Percentiles rank a stretch among this genome's conserved stretches.
These are phyloP conservation scores for Pseudobourletiella spinata DNA, from an alignment of 1,140 invertebrate genomes.

Conservation along the genomic window DNA sequence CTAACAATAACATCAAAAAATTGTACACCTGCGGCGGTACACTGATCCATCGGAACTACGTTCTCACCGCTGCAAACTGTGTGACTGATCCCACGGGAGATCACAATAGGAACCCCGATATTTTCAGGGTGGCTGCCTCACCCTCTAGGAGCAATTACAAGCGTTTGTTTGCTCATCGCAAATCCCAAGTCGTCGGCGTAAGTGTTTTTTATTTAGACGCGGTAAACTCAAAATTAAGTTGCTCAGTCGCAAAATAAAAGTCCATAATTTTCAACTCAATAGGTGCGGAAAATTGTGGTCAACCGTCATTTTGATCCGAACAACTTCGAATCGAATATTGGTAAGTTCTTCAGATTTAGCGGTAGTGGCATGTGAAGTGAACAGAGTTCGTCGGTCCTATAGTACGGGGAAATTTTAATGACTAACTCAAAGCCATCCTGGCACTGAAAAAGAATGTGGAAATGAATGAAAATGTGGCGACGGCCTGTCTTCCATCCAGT, in stretches of 20 bases:
- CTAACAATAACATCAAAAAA: not conserved
- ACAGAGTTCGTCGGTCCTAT: no score
- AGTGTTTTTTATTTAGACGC: no score
- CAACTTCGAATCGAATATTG: slow-evolving; percentile 1
- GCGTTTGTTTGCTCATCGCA: no score
- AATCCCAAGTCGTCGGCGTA: no score
- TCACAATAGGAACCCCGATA: not conserved
- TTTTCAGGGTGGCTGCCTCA: slow-evolving; percentile 3
- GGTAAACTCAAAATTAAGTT: no score
- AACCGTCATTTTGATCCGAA: not conserved
- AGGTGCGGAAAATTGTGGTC: not conserved
- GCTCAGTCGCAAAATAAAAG: no score
- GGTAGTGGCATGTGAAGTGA: no score
- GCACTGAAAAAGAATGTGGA: not conserved
- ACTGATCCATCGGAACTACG: not conserved
- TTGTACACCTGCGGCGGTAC: slow-evolving; percentile 17
- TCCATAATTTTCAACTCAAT: no score
- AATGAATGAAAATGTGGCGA: not conserved
- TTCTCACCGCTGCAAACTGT: slow-evolving; percentile 13
- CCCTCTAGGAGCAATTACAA: slow-evolving; percentile 6
- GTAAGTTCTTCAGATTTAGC: not conserved
- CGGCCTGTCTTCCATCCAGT: not conserved
- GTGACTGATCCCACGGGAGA: not conserved
- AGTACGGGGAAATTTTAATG: no score
- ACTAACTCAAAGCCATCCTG: slow-evolving; percentile 11